These are phyloP conservation scores for Sisyra nigra DNA, from an alignment of 2,888 invertebrate genomes.

Conservation along the genomic window DNA sequence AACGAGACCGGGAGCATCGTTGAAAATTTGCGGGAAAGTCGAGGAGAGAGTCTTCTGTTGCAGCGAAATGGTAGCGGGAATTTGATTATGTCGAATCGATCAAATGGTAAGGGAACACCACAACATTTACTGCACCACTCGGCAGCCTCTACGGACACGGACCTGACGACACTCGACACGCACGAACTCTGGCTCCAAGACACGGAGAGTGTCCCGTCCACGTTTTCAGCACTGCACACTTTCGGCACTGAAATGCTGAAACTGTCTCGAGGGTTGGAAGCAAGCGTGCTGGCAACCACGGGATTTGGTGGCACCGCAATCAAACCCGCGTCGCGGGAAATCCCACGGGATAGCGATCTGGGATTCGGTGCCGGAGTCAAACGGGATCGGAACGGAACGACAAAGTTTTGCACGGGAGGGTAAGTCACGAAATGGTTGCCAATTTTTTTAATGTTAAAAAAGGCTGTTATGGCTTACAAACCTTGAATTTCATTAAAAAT, in stretches of 20 bases:
- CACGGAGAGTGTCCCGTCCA: constrained; percentile 53
- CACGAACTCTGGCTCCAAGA: constrained; percentile 61
- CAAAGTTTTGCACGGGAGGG: too few relatives aligned
- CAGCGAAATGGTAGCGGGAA: constrained; percentile 12
- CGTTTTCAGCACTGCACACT: constrained; percentile 72
- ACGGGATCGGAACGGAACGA: too few relatives aligned
- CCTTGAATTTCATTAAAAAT: too few relatives aligned
- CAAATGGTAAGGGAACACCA: constrained; percentile 28
- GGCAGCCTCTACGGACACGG: constrained; percentile 68
- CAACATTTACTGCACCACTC: constrained; percentile 41
- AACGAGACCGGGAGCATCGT: constrained; percentile 4
- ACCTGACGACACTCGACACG: constrained; percentile 66
- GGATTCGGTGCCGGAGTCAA: neutral
- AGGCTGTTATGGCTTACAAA: too few relatives aligned
- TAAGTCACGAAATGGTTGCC: too few relatives aligned
- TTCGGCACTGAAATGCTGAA: constrained; percentile 79
- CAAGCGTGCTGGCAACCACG: constrained; percentile 29
- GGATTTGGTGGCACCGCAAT: constrained; percentile 11
- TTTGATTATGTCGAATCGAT: constrained; percentile 16
- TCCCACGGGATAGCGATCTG: neutral
- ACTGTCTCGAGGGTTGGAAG: constrained; percentile 63
- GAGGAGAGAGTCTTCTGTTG: neutral
- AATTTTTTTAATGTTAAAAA: too few relatives aligned
- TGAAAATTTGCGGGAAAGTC: constrained; percentile 1
- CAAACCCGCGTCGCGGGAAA: neutral